These are phyloP conservation scores for Amphiprion clarkii DNA, from an alignment of 2,797 vertebrate species.

Conservation along the genomic window DNA sequence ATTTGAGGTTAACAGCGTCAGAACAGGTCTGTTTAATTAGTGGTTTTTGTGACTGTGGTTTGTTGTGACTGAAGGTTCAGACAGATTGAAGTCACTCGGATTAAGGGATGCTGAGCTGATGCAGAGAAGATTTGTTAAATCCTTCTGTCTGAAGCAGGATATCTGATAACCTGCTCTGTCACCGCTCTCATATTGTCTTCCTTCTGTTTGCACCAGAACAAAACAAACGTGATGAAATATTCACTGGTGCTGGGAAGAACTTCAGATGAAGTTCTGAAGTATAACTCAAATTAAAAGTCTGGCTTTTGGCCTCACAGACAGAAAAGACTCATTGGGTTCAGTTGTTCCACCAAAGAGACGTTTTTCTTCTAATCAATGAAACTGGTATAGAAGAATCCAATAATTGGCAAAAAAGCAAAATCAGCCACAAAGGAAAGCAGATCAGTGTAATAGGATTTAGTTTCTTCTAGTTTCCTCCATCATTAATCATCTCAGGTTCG, in stretches of 20 bases:
- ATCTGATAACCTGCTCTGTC: slow-evolving; percentile 62
- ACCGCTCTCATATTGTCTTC: slow-evolving; percentile 14
- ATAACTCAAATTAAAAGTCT: not conserved
- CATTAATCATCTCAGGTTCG: slow-evolving; percentile 19
- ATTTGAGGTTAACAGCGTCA: too few relatives aligned
- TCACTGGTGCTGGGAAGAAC: not conserved
- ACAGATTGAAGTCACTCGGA: slow-evolving; percentile 75
- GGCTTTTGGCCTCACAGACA: not conserved
- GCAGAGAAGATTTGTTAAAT: slow-evolving; percentile 76
- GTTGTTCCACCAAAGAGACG: not conserved
- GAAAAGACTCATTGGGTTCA: not conserved
- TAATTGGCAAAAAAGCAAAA: slow-evolving; percentile 1
- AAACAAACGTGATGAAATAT: not conserved
- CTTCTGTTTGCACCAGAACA: not conserved
- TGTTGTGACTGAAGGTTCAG: slow-evolving; percentile 72
- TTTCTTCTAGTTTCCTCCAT: not conserved
- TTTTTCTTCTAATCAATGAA: not conserved
- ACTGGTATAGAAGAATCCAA: not conserved
- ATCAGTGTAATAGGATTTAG: not conserved
- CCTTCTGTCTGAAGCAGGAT: slow-evolving; percentile 69
- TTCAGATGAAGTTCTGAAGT: not conserved
- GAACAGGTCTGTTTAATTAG: not conserved
- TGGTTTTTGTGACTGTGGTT: slow-evolving; percentile 3
- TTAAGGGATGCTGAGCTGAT: slow-evolving; percentile 74
- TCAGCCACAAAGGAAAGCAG: not conserved